Evolutionary conservation across 2,888 invertebrate species (phyloP), one percentile per base, ranked within the genome.

Genomic region (Proisotoma minuta): DNA sequence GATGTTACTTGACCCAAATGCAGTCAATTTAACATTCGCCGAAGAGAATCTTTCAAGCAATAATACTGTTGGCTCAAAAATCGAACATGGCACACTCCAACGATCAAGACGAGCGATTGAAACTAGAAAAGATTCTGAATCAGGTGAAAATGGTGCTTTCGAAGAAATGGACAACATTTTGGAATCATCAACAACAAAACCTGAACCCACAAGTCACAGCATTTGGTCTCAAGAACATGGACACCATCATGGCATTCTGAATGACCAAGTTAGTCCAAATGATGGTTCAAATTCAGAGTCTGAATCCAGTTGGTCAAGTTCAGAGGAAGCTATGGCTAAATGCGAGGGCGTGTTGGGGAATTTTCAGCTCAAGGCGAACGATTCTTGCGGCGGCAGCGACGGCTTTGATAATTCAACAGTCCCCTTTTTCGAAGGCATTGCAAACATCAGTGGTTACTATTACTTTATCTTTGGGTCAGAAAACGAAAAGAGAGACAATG

Each of bases 401-500:
- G 58, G 8, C 15, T 43, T 15, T 15, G 20, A n/a, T n/a, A 12
- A 34, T 18, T 53, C 60, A 22, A 54, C 34, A 10, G 15, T 49
- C 2, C 60, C 60, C 1, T 59, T 28, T 56, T 65, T 62, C 34
- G 61, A 61, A 28, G 62, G 59, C 22, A 28, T 10, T 15, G 58
- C 73, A 20, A 53, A 76, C 79, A 70, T 77, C 86, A 86, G 72
- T 85, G 89, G 88, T 5, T 89, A 88, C 77, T 89, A 89, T 75
- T 89, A 89, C 79, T 88, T 89, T 79, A 86, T 89, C 0, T 89
- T 89, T 79, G 87, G 86, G 76, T 88, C 88, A 4, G 88, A 89
- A 76, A 89, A 89, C 75, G 89, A 89, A 74, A 74, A 70, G 49
- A 57, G 69, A 26, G 66, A 65, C 27, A 73, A 73, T 62, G 54